Base-by-base conservation (phyloP, 2,797 vertebrate genomes). In the Dendrocincla tyrannina region DNA sequence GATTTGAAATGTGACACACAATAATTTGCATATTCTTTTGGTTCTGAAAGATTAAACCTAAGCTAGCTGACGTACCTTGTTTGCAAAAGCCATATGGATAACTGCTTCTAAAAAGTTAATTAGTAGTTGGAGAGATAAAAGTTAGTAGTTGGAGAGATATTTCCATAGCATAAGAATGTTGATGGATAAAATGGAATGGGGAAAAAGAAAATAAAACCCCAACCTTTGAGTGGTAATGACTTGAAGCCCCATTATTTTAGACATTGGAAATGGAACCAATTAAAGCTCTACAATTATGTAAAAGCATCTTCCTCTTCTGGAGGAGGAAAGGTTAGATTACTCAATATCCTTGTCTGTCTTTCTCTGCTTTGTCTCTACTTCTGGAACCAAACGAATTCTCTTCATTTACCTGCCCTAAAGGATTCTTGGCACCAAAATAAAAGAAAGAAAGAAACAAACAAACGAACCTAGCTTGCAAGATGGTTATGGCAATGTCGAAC, bases 401-500 rank as follows among this genome's bases (percentile, higher is more conserved):
- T 64, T 53, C 11, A 12, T 8, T 58, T 49, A 68, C 46, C 28
- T 72, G 18, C 28, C 9, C 22, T 42, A 63, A 66, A 60, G 15
- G 17, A 35, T 24, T 19, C 23, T 18, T 60, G 19, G 18, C 41
- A 86, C 13, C 7, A 39, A 44, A 59, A 41, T 39, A 75, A 50
- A 3, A 63, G 4, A 30, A 17, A 63, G 41, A 41, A 41, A 41
- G 15, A 41, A 4, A 19, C 10, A 18, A 60, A 39, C 25, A 60
- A 59, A 60, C 16, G 12, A 15, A 42, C 13, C 9, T 27, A 4
- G 7, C 9, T 68, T 59, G 46, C 30, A 41, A 89, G n/a, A 17
- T 22, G 2, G 11, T 32, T 53, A n/a, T 20, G 16, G 47, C 25
- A 58, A 49, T 0, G 1, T 32, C 13, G 1, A 0, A 70, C 23